Percentiles rank a stretch among this genome's conserved stretches.
Conservation (phyloP, 2,888 invertebrate genomes). For the Diplolepis rosae region DNA sequence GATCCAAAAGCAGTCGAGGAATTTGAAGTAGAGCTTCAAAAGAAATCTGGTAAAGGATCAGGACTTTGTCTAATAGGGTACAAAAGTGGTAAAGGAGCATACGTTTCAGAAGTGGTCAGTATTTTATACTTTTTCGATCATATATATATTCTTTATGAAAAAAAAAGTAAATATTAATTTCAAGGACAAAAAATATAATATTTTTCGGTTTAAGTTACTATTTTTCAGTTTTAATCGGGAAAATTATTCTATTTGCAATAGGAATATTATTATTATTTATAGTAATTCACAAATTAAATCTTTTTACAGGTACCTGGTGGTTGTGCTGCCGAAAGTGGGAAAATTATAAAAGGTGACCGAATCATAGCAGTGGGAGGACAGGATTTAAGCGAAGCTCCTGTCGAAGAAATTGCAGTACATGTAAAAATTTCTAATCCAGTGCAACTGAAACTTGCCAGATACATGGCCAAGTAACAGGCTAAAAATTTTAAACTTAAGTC, state of each 20-base stretch:
- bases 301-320: slow-evolving; percentile 86
- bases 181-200: too few species aligned
- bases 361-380: slow-evolving; percentile 92
- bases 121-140: slow-evolving; percentile 7
- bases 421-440: slow-evolving; percentile 91
- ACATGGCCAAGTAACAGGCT: slow-evolving; percentile 80
- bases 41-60: slow-evolving; percentile 91
- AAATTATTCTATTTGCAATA: too few species aligned
- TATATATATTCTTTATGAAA: too few species aligned
- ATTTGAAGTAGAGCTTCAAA: slow-evolving; percentile 87
- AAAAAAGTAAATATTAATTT: not conserved
- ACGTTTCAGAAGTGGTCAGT: slow-evolving; percentile 93
- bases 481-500: slow-evolving; percentile 8
- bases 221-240: too few species aligned
- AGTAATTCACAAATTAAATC: too few species aligned
- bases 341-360: slow-evolving; percentile 93
- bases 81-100: slow-evolving; percentile 87
- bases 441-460: slow-evolving; percentile 88
- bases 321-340: slow-evolving; percentile 89
- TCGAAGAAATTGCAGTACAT: slow-evolving; percentile 90
- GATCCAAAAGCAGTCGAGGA: slow-evolving; percentile 73
- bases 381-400: slow-evolving; percentile 83
- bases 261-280: too few species aligned
- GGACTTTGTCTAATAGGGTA: slow-evolving; percentile 90
- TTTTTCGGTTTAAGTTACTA: too few species aligned